These are phyloP conservation scores for Napeogenes sylphis DNA, from an alignment of 2,888 invertebrate genomes.

Conservation along the genomic window DNA sequence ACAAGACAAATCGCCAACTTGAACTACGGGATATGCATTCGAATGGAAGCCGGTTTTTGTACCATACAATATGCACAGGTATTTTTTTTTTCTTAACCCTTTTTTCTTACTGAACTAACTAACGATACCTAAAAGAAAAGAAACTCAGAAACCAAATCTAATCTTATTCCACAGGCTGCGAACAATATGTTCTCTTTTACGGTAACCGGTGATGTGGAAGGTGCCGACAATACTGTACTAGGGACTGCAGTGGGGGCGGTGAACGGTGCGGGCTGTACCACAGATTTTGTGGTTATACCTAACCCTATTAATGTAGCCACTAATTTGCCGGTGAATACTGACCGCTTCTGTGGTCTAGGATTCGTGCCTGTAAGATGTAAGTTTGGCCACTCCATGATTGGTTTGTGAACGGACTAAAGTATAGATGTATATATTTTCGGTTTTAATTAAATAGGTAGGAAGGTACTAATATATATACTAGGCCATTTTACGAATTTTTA, in stretches of 20 bases:
- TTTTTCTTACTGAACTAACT: not conserved
- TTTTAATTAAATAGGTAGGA: no score
- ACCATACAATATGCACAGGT: slow-evolving; percentile 82
- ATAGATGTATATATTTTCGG: no score
- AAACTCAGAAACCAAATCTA: not conserved
- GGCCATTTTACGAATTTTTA: no score
- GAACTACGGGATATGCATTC: slow-evolving; percentile 87
- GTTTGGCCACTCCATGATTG: slow-evolving; percentile 37
- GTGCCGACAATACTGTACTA: slow-evolving; percentile 78
- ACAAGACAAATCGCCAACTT: slow-evolving; percentile 84
- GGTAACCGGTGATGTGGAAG: slow-evolving; percentile 83
- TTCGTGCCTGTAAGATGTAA: slow-evolving; percentile 81
- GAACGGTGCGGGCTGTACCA: slow-evolving; percentile 79
- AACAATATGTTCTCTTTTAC: slow-evolving; percentile 81
- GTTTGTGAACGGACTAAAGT: no score
- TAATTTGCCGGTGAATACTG: slow-evolving; percentile 67
- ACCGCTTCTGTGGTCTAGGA: slow-evolving; percentile 87
- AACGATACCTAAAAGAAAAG: no score
- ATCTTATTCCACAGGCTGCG: slow-evolving; percentile 40
- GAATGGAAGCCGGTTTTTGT: slow-evolving; percentile 84
- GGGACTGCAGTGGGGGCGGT: slow-evolving; percentile 77
- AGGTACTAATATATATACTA: no score
- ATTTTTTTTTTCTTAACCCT: not conserved
- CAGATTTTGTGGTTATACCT: slow-evolving; percentile 87
- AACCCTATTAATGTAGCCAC: slow-evolving; percentile 74